Conservation (phyloP, 2,113 vertebrate genomes). For the Amphilophus citrinellus region DNA sequence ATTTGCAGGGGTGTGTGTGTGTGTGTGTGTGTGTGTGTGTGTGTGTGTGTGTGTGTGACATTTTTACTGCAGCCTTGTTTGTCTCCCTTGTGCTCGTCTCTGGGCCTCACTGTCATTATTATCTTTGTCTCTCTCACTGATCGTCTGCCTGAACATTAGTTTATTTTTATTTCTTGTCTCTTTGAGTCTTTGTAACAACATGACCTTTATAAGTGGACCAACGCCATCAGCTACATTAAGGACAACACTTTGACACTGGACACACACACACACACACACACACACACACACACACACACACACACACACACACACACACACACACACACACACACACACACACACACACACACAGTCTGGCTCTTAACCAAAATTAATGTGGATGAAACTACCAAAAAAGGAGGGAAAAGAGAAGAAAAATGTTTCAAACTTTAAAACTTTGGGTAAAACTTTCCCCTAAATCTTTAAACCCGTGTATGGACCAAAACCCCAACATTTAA, state of each 20-base stretch:
- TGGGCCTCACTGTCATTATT: background rate
- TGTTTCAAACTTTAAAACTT: no score
- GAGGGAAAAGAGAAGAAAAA: no score
- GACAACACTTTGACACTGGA: background rate
- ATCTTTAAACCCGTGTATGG: no score
- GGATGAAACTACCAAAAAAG: no score
- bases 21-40: no score
- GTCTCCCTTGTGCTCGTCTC: background rate
- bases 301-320: background rate
- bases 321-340: background rate
- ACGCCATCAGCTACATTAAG: slow-evolving; percentile 18
- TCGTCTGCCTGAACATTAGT: background rate
- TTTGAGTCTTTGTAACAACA: background rate
- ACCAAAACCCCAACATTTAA: no score
- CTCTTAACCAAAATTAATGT: background rate
- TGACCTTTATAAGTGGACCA: slow-evolving; percentile 29
- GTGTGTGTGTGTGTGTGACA: no score
- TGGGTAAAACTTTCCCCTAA: no score
- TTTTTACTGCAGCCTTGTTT: slow-evolving; percentile 9
- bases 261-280: background rate
- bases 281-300: background rate
- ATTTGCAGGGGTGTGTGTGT: no score
- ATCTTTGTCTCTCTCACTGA: background rate
- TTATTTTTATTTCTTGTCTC: background rate
- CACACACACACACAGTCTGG: background rate